Percentiles rank a stretch among this genome's conserved stretches.
These are phyloP conservation scores for Nylanderia fulva DNA, from an alignment of 1,140 invertebrate species.

Conservation along the genomic window DNA sequence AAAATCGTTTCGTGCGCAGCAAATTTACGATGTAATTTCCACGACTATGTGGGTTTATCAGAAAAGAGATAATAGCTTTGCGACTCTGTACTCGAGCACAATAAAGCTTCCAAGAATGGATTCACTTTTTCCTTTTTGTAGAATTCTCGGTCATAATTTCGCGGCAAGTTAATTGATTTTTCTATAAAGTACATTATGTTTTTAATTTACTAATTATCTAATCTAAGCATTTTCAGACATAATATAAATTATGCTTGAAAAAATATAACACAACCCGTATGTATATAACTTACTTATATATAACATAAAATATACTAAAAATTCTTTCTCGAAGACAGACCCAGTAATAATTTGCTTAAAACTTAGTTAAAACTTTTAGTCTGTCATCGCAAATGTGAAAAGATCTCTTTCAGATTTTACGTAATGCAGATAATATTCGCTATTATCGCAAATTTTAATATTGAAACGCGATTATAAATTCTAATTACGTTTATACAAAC, in stretches of 20 bases:
- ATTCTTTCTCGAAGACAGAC: slow-evolving; percentile 6
- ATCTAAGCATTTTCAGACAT: neutral
- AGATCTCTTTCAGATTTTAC: neutral
- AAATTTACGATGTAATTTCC: slow-evolving; percentile 6
- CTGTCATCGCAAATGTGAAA: neutral
- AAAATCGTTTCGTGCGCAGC: neutral
- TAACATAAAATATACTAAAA: neutral
- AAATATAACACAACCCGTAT: neutral
- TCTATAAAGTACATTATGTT: neutral
- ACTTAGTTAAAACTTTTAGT: neutral
- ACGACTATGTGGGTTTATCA: slow-evolving; percentile 12
- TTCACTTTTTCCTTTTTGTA: slow-evolving; percentile 21
- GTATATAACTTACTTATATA: too few species aligned
- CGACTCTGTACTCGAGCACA: neutral
- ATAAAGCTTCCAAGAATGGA: neutral
- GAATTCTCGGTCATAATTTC: neutral
- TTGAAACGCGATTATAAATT: slow-evolving; percentile 18
- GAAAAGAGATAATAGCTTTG: slow-evolving; percentile 19
- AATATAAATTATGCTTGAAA: neutral
- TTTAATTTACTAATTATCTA: slow-evolving; percentile 3
- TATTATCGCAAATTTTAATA: slow-evolving; percentile 20
- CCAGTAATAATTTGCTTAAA: neutral
- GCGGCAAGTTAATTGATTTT: neutral
- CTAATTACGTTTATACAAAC: slow-evolving; percentile 1
- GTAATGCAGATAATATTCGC: slow-evolving; percentile 7